Percentiles rank a stretch among this genome's conserved stretches.
phyloP scores from a whole-genome alignment of 2,113 vertebrate genomes.

The Columba livia region DNA sequence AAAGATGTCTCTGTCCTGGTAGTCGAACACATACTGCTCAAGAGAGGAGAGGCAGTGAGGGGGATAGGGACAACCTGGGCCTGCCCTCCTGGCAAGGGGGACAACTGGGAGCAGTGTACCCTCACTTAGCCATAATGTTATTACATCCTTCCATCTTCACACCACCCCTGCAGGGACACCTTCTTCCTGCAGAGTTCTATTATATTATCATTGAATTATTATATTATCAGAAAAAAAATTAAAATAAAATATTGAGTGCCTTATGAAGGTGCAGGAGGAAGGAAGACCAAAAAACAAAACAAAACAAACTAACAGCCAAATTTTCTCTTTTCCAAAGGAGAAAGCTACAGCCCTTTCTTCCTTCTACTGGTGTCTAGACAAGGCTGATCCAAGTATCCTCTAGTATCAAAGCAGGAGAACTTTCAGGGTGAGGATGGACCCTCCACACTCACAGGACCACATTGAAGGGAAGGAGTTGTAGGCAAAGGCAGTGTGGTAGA shows the following conservation, averaged over 20 bases:
- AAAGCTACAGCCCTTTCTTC: neutral
- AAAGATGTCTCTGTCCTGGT: slow-evolving; percentile 82
- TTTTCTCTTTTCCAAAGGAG: neutral
- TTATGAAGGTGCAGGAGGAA: neutral
- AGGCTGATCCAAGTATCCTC: neutral
- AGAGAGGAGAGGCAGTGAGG: slow-evolving; percentile 8
- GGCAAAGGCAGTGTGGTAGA: neutral
- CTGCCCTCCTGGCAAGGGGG: neutral
- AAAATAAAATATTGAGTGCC: neutral
- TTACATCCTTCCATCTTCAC: neutral
- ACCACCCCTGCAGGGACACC: neutral
- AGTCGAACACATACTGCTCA: slow-evolving; percentile 79
- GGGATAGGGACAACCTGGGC: neutral
- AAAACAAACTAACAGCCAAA: neutral
- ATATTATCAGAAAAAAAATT: neutral
- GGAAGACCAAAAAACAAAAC: neutral
- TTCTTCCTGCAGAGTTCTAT: neutral
- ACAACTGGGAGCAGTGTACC: neutral
- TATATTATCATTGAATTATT: neutral
- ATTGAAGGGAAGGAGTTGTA: neutral
- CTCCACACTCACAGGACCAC: neutral
- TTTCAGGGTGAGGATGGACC: neutral
- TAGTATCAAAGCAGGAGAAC: neutral
- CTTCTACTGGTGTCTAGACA: neutral
- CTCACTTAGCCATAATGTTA: neutral